phyloP scores from a whole-genome alignment of 2,888 invertebrate species.

The Pharmacophagus antenor region DNA sequence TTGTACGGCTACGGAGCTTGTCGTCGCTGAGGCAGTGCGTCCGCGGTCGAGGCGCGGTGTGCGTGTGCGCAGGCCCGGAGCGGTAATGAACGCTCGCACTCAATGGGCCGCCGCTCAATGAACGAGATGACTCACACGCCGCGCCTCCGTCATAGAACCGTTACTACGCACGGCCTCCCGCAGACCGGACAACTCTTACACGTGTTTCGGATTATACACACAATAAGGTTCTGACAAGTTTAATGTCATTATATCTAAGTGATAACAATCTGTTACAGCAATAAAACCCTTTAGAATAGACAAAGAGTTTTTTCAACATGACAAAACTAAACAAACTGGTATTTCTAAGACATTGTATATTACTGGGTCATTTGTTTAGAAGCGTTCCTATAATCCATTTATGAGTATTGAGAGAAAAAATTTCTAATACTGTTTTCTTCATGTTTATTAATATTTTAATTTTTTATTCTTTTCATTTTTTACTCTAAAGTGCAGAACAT shows the following conservation, averaged over 20 bases:
- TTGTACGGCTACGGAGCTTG: constrained; percentile 9
- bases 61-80: constrained; percentile 76
- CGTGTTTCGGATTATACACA: constrained; percentile 52
- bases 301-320: no score
- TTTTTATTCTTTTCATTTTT: no score
- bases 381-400: no score
- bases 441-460: no score
- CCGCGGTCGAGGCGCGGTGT: constrained; percentile 69
- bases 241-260: neutral
- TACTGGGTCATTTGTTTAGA: no score
- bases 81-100: constrained; percentile 77
- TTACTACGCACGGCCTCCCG: constrained; percentile 51
- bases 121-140: constrained; percentile 73
- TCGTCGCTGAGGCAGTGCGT: constrained; percentile 59
- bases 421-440: no score
- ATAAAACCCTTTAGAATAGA: neutral
- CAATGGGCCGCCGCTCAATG: constrained; percentile 68
- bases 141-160: constrained; percentile 72
- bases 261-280: neutral
- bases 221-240: neutral
- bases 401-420: no score
- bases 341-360: no score
- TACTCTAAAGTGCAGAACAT: no score
- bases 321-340: no score
- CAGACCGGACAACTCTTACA: constrained; percentile 62